Conservation (phyloP, 2,113 vertebrate genomes). For the Pseudopodoces humilis region DNA sequence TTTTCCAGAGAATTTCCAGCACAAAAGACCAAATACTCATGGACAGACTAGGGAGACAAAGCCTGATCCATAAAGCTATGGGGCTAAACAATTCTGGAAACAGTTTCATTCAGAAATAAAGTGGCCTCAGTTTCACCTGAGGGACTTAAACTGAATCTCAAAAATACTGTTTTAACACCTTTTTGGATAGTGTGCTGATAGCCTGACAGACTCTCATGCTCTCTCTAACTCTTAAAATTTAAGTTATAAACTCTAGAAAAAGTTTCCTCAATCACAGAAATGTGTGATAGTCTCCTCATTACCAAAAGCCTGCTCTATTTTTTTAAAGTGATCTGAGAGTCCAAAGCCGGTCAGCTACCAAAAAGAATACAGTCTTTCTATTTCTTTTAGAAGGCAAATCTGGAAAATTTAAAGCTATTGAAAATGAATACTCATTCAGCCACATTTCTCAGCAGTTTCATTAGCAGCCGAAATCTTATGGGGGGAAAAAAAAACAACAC, state of each 20-base stretch:
- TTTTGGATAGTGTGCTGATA: background rate
- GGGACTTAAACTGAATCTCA: background rate
- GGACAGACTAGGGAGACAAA: background rate
- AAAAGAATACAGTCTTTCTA: background rate
- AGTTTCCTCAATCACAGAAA: background rate
- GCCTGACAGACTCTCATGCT: background rate
- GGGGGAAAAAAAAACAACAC: accelerated
- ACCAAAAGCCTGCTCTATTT: background rate
- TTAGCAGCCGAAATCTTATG: background rate
- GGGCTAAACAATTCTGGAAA: background rate
- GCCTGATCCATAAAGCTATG: background rate
- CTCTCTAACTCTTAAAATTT: background rate
- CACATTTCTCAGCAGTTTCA: background rate
- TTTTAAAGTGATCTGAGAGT: background rate
- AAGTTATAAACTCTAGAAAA: background rate
- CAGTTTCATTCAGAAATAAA: background rate
- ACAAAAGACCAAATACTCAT: background rate
- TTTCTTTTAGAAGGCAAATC: background rate
- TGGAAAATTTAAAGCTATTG: background rate
- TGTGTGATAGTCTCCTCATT: background rate
- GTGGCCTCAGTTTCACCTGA: background rate
- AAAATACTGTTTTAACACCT: background rate
- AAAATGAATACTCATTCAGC: background rate
- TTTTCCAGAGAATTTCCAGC: background rate
- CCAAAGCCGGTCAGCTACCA: background rate